Evolutionary conservation across 2,888 invertebrate genomes (phyloP).

Genomic region (Stenotaenia linearis): DNA sequence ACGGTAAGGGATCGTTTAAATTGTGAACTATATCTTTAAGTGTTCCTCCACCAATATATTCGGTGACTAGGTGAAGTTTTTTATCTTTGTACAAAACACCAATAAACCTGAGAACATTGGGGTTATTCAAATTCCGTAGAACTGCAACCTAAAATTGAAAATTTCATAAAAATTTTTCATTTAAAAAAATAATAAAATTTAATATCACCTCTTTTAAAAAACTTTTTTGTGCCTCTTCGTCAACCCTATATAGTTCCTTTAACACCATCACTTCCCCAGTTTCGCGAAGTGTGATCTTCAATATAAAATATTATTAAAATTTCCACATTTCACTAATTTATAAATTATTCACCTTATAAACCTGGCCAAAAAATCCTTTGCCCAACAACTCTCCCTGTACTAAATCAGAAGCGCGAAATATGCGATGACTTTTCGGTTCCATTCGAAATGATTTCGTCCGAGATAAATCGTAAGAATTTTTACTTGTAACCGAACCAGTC

Average conservation of each 20-base stretch:
- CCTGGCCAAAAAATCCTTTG: conserved; percentile 88
- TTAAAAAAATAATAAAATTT: background rate
- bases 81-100: conserved; percentile 91
- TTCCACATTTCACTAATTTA: background rate
- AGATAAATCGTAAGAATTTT: conserved; percentile 62
- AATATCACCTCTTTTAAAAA: conserved; percentile 80
- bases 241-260: conserved; percentile 85
- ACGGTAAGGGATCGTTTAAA: conserved; percentile 59
- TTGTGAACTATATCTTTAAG: conserved; percentile 78
- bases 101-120: conserved; percentile 83
- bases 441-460: conserved; percentile 82
- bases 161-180: too few relatives aligned
- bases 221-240: conserved; percentile 89
- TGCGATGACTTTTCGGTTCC: conserved; percentile 61
- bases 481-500: conserved; percentile 24
- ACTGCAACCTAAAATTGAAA: conserved; percentile 67
- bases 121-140: conserved; percentile 76
- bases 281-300: conserved; percentile 81
- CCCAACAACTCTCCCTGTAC: conserved; percentile 80
- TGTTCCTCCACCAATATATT: conserved; percentile 87
- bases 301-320: conserved; percentile 44
- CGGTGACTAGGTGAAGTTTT: conserved; percentile 83
- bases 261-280: conserved; percentile 93
- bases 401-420: conserved; percentile 86
- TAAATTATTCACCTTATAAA: conserved; percentile 48